These are phyloP conservation scores for Cephus sareptanus DNA, from an alignment of 2,888 invertebrate genomes.

Conservation along the genomic window DNA sequence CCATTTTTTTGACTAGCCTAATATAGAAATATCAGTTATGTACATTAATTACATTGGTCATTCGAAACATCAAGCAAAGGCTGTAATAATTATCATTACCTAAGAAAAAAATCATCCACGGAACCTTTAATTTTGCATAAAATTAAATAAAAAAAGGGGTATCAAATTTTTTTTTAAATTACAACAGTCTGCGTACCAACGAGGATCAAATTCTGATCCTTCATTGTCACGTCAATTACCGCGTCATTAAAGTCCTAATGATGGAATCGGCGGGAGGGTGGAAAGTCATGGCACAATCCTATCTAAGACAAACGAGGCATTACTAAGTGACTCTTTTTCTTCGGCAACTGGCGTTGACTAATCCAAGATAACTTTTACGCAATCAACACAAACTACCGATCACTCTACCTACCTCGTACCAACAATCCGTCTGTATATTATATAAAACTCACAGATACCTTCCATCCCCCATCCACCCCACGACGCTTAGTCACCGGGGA, in stretches of 20 bases:
- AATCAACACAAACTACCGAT: background rate
- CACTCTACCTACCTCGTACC: background rate
- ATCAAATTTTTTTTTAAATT: background rate
- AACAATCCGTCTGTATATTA: background rate
- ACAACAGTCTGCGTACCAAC: background rate
- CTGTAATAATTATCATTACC: background rate
- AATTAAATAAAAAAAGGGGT: background rate
- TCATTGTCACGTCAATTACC: background rate
- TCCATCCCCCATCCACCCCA: background rate
- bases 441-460: background rate
- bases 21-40: background rate
- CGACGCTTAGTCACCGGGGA: background rate
- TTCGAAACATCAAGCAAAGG: background rate
- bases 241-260: background rate
- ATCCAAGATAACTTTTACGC: background rate
- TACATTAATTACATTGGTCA: background rate
- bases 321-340: constrained; percentile 9
- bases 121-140: background rate
- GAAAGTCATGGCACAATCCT: background rate
- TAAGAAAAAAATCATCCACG: background rate
- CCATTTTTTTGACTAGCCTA: background rate
- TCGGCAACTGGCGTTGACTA: background rate
- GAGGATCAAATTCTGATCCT: background rate
- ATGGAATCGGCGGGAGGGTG: background rate
- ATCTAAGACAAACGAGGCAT: background rate